Evolutionary conservation across 2,113 vertebrate genomes (phyloP).

Genomic region (Tinamus guttatus): DNA sequence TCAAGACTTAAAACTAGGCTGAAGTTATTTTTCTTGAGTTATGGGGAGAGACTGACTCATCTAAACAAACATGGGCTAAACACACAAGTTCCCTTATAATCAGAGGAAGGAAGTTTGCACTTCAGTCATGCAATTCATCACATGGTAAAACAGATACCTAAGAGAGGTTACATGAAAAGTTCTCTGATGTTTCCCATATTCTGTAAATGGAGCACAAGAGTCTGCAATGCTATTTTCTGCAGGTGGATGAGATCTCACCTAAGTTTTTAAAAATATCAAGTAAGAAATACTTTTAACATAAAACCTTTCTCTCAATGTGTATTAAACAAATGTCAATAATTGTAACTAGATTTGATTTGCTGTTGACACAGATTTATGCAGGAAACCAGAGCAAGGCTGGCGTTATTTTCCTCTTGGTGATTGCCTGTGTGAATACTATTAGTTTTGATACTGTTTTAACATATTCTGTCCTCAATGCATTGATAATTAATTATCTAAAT

Average conservation of each 20-base stretch:
- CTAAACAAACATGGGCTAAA: background rate
- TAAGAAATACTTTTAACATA: background rate
- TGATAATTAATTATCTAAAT: slow-evolving; percentile 16
- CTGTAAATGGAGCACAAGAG: background rate
- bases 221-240: background rate
- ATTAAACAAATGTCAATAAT: background rate
- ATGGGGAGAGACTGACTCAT: background rate
- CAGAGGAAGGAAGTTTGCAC: background rate
- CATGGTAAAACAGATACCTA: background rate
- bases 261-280: background rate
- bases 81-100: background rate
- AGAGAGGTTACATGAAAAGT: background rate
- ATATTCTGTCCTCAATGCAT: background rate
- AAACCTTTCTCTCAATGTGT: background rate
- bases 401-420: background rate
- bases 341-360: background rate
- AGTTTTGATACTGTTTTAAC: background rate
- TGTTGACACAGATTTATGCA: background rate
- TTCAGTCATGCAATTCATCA: background rate
- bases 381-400: background rate
- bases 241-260: background rate
- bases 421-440: background rate
- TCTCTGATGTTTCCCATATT: background rate
- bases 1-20: background rate
- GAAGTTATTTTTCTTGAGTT: background rate